phyloP scores from a whole-genome alignment of 2,888 invertebrate species.

The Empis livida region DNA sequence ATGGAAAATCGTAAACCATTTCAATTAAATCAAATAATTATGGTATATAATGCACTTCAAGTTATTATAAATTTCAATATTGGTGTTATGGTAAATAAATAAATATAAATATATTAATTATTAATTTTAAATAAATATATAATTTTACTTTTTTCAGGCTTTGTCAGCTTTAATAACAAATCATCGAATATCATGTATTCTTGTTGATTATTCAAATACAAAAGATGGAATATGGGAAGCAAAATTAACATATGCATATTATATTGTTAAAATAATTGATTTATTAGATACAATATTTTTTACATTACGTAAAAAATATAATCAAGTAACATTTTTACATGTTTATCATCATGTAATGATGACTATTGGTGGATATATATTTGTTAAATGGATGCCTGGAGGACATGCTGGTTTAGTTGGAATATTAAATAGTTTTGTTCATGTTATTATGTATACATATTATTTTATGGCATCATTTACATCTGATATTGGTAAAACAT shows the following conservation, averaged over 20 bases:
- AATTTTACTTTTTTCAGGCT: slow-evolving; percentile 7
- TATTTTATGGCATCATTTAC: slow-evolving; percentile 61
- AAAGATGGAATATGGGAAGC: background rate
- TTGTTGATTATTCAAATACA: slow-evolving; percentile 2
- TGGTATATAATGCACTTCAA: slow-evolving; percentile 54
- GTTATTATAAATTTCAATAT: slow-evolving; percentile 16
- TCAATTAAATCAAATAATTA: slow-evolving; percentile 46
- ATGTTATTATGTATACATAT: slow-evolving; percentile 70
- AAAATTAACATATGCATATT: slow-evolving; percentile 40
- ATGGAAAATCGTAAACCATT: slow-evolving; percentile 53
- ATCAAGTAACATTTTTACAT: slow-evolving; percentile 55
- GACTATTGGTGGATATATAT: slow-evolving; percentile 45
- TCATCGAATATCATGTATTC: background rate
- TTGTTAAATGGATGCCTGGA: slow-evolving; percentile 44
- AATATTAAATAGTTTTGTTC: slow-evolving; percentile 59
- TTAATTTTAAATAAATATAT: slow-evolving; percentile 39
- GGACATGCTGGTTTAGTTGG: slow-evolving; percentile 54
- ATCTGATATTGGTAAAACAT: slow-evolving; percentile 51
- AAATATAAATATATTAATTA: slow-evolving; percentile 53
- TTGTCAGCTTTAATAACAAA: background rate
- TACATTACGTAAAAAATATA: slow-evolving; percentile 52
- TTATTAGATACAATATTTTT: slow-evolving; percentile 57
- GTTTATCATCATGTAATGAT: slow-evolving; percentile 55
- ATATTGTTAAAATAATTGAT: slow-evolving; percentile 48
- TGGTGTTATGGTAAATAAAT: slow-evolving; percentile 12